Conservation (phyloP, 2,113 vertebrate species). For the Lepisosteus oculatus region DNA sequence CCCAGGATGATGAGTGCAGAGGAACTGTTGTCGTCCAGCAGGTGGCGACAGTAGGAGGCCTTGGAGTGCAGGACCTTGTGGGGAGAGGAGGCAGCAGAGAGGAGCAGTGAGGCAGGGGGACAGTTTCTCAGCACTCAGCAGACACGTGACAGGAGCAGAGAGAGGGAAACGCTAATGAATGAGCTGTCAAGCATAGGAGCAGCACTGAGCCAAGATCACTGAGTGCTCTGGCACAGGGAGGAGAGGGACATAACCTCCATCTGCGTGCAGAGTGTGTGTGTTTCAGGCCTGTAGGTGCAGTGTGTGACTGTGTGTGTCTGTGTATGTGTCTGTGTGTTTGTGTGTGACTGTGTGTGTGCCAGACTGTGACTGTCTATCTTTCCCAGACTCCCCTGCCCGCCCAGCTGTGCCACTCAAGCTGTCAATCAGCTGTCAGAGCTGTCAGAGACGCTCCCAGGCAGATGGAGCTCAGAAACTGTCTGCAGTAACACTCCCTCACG, state of each 20-base stretch:
- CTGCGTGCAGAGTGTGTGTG: not conserved
- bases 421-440: not conserved
- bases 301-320: not conserved
- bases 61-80: constrained; percentile 10
- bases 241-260: constrained; percentile 37
- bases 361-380: not conserved
- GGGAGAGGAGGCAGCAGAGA: not conserved
- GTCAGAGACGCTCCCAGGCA: too few relatives aligned
- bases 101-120: constrained; percentile 17
- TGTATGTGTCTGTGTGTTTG: too few relatives aligned
- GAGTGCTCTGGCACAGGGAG: not conserved
- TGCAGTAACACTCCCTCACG: too few relatives aligned
- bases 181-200: constrained; percentile 23
- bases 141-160: constrained; percentile 33
- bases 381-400: not conserved
- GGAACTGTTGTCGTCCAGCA: constrained; percentile 82
- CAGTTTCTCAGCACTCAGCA: constrained; percentile 22
- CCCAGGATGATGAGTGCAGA: constrained; percentile 90
- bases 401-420: not conserved
- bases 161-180: constrained; percentile 35
- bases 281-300: too few relatives aligned
- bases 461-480: too few relatives aligned
- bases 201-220: constrained; percentile 36
- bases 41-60: constrained; percentile 18
- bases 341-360: not conserved